Percentiles rank a stretch among this genome's conserved stretches.
Evolutionary conservation across 2,888 invertebrate species (phyloP).

Genomic region (Sialis lutaria): DNA sequence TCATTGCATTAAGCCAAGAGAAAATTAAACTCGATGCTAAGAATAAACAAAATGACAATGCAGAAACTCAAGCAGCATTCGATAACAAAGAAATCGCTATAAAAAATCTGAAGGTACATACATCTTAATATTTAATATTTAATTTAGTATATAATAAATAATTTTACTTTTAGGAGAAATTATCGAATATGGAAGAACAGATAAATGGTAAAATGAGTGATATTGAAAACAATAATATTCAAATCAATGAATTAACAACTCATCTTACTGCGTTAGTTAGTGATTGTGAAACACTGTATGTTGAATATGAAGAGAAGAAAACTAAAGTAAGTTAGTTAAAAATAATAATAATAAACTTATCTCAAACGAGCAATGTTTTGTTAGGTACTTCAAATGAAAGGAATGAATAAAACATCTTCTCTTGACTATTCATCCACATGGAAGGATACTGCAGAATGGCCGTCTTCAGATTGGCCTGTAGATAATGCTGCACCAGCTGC

Average conservation of each 20-base stretch:
- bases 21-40: constrained; percentile 66
- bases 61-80: constrained; percentile 39
- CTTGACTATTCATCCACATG: constrained; percentile 34
- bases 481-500: constrained; percentile 20
- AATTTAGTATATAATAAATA: constrained; percentile 39
- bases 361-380: background rate
- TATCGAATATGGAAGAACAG: constrained; percentile 59
- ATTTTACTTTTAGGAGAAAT: constrained; percentile 30
- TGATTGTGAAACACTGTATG: constrained; percentile 49
- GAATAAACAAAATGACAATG: constrained; percentile 34
- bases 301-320: constrained; percentile 50
- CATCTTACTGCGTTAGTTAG: constrained; percentile 45
- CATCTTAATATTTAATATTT: constrained; percentile 2
- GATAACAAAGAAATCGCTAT: constrained; percentile 48
- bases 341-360: background rate
- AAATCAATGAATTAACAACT: constrained; percentile 53
- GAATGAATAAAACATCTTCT: constrained; percentile 18
- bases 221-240: constrained; percentile 61
- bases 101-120: constrained; percentile 35
- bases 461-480: constrained; percentile 31
- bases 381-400: constrained; percentile 34
- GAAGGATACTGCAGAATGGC: constrained; percentile 40
- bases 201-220: constrained; percentile 64
- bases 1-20: constrained; percentile 66
- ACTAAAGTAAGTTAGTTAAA: constrained; percentile 20